phyloP scores from a whole-genome alignment of 2,797 vertebrate species.

The Spinibarbus caldwelli region DNA sequence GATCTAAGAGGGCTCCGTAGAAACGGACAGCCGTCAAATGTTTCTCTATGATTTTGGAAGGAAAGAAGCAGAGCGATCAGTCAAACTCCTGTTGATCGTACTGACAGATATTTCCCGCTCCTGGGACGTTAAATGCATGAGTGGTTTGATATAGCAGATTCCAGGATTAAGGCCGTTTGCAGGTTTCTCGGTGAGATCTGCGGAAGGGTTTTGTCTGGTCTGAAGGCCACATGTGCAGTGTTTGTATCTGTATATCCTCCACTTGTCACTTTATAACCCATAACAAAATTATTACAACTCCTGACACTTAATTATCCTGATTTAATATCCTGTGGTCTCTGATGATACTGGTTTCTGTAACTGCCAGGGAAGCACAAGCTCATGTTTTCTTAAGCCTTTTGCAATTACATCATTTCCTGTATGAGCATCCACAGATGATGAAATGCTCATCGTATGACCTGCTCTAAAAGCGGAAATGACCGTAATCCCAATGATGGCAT shows the following conservation, averaged over 20 bases:
- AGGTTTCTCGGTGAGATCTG: constrained; percentile 1
- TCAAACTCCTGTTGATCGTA: constrained; percentile 41
- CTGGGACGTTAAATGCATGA: constrained; percentile 6
- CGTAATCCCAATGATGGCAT: constrained; percentile 38
- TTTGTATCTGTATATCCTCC: constrained; percentile 34
- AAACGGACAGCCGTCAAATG: constrained; percentile 34
- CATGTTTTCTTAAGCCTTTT: constrained; percentile 33
- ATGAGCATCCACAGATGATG: constrained; percentile 27
- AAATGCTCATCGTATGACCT: constrained; percentile 35
- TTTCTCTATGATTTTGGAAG: constrained; percentile 34
- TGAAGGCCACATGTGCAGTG: constrained; percentile 17
- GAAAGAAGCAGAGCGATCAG: constrained; percentile 34
- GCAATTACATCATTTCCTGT: constrained; percentile 59
- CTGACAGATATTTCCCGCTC: constrained; percentile 46
- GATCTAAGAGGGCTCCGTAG: constrained; percentile 21
- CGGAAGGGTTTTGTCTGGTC: background rate
- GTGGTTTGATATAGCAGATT: constrained; percentile 39
- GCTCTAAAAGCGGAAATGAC: background rate
- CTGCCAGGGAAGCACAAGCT: constrained; percentile 31
- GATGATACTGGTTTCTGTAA: constrained; percentile 34
- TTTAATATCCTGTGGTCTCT: constrained; percentile 43
- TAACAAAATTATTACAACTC: constrained; percentile 47
- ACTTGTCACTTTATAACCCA: constrained; percentile 36
- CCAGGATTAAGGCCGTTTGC: constrained; percentile 24
- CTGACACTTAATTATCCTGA: constrained; percentile 54